These are phyloP conservation scores for Larimichthys crocea DNA, from an alignment of 2,113 vertebrate genomes.

Conservation along the genomic window DNA sequence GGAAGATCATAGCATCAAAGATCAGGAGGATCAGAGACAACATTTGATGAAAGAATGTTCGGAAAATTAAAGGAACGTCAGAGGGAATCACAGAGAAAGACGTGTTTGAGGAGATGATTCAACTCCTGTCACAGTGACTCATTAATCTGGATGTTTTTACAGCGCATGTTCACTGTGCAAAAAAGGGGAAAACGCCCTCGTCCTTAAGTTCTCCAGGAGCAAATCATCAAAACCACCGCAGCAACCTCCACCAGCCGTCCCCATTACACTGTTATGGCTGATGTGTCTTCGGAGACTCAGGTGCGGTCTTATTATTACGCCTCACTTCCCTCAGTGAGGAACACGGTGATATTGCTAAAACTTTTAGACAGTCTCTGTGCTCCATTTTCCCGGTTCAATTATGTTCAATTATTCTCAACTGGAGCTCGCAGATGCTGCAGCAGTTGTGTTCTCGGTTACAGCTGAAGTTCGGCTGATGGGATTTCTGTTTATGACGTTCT, in stretches of 20 bases:
- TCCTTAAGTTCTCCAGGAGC: slow-evolving; percentile 12
- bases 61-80: neutral
- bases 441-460: neutral
- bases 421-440: slow-evolving; percentile 27
- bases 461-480: neutral
- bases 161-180: neutral
- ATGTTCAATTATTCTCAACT: slow-evolving; percentile 50
- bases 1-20: neutral
- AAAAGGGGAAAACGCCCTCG: neutral
- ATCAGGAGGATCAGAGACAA: neutral
- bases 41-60: neutral
- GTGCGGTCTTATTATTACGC: slow-evolving; percentile 48
- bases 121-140: neutral
- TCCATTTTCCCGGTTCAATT: slow-evolving; percentile 45
- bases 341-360: slow-evolving; percentile 18
- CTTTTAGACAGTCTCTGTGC: slow-evolving; percentile 24
- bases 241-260: neutral
- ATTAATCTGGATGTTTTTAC: neutral
- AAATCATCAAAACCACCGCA: slow-evolving; percentile 20
- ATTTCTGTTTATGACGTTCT: neutral
- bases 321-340: slow-evolving; percentile 14
- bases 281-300: slow-evolving; percentile 51
- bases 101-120: neutral
- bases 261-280: neutral
- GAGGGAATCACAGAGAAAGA: neutral